These are phyloP conservation scores for Solea senegalensis DNA, from an alignment of 2,113 vertebrate species.

Conservation along the genomic window DNA sequence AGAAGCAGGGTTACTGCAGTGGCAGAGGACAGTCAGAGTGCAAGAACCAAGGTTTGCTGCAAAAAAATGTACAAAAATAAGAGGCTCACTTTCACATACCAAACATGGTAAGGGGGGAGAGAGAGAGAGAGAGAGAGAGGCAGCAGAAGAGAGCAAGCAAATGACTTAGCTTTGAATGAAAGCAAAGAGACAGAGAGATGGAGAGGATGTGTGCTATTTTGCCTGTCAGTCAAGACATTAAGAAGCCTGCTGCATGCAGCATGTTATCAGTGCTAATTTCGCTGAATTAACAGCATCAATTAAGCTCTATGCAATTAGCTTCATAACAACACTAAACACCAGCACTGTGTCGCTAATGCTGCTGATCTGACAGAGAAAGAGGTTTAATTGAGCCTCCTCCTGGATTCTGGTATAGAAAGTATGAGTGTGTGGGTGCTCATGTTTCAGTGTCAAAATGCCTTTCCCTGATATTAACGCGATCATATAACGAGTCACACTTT, in stretches of 20 bases:
- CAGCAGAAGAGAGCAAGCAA: constrained; percentile 59
- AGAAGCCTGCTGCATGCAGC: constrained; percentile 73
- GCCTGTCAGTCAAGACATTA: constrained; percentile 75
- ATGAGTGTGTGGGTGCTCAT: constrained; percentile 11
- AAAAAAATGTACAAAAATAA: constrained; percentile 46
- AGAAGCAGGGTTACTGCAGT: constrained; percentile 74
- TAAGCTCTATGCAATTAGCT: constrained; percentile 96
- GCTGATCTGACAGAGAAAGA: constrained; percentile 86
- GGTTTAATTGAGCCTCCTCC: constrained; percentile 89
- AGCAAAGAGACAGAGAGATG: constrained; percentile 44
- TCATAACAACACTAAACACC: constrained; percentile 94
- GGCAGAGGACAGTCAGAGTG: constrained; percentile 65
- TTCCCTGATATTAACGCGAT: constrained; percentile 42
- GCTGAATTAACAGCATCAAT: constrained; percentile 96
- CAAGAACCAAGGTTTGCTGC: constrained; percentile 58
- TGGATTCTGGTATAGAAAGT: constrained; percentile 46
- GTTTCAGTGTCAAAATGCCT: constrained; percentile 40
- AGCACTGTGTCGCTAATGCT: constrained; percentile 91
- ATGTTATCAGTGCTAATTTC: constrained; percentile 94
- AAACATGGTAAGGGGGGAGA: constrained; percentile 30
- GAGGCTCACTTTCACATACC: constrained; percentile 37
- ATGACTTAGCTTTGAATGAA: constrained; percentile 57
- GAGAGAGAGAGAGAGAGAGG: constrained; percentile 28
- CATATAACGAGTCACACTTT: constrained; percentile 22
- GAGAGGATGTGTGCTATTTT: constrained; percentile 63